phyloP scores from a whole-genome alignment of 2,888 invertebrate species.

The Cosmorhoe ocellata region DNA sequence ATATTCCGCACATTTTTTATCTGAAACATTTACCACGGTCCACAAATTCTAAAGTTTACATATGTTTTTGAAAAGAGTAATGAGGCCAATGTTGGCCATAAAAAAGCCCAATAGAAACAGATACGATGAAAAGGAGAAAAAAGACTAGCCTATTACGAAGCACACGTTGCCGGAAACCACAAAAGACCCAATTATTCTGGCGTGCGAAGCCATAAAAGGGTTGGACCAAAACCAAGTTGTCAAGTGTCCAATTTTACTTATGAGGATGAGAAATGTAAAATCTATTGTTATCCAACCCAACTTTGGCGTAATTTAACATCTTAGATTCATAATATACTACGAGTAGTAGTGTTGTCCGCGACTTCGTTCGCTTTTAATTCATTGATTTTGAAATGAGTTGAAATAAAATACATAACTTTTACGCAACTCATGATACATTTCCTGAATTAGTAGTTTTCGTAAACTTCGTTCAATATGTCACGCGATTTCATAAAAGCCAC shows the following conservation, averaged over 20 bases:
- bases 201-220: constrained; percentile 70
- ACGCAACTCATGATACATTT: not conserved
- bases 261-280: constrained; percentile 39
- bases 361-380: too few species aligned
- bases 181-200: constrained; percentile 74
- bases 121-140: constrained; percentile 61
- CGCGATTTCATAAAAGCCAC: constrained; percentile 54
- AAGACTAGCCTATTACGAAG: constrained; percentile 63
- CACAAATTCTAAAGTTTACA: too few species aligned
- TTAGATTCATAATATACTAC: too few species aligned
- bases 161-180: constrained; percentile 68
- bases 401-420: too few species aligned
- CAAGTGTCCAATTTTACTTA: constrained; percentile 56
- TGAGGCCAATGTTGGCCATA: constrained; percentile 44
- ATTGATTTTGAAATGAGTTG: too few species aligned
- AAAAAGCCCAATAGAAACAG: constrained; percentile 55
- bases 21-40: too few species aligned
- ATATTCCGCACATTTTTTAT: too few species aligned
- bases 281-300: constrained; percentile 3
- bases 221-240: constrained; percentile 61
- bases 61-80: constrained; percentile 25
- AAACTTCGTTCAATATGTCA: constrained; percentile 50
- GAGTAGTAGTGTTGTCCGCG: too few species aligned
- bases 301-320: constrained; percentile 2
- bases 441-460: constrained; percentile 40